These are phyloP conservation scores for Vidua chalybeata DNA, from an alignment of 2,113 vertebrate species.

Conservation along the genomic window DNA sequence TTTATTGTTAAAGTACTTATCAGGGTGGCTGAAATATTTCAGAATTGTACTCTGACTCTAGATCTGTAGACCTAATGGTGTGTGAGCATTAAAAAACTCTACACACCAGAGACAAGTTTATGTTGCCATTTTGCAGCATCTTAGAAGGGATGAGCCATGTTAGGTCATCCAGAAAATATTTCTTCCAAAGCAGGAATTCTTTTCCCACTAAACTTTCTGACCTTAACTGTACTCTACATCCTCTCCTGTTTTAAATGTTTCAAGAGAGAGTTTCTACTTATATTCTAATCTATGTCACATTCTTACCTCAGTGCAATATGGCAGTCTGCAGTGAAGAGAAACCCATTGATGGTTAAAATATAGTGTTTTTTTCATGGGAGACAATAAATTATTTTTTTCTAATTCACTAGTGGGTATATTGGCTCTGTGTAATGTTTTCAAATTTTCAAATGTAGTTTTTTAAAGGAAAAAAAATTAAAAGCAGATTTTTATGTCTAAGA, in stretches of 20 bases:
- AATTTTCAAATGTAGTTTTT: neutral
- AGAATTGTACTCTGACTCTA: neutral
- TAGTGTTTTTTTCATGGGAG: neutral
- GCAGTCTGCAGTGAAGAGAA: neutral
- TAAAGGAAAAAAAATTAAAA: neutral
- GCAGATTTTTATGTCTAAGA: neutral
- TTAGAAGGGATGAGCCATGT: neutral
- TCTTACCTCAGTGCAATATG: neutral
- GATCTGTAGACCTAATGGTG: neutral
- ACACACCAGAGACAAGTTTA: neutral
- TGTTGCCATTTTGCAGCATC: neutral
- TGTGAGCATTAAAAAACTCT: neutral
- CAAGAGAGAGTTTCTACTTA: neutral
- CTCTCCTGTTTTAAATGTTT: neutral
- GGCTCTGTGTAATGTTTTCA: neutral
- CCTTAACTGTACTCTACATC: neutral
- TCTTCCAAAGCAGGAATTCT: neutral
- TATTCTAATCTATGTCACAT: neutral
- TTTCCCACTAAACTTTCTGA: neutral
- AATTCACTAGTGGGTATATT: neutral
- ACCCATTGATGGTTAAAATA: neutral
- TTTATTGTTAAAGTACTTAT: neutral
- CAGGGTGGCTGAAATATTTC: neutral
- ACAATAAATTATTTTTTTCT: neutral
- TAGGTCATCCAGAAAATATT: neutral